Evolutionary conservation across 2,797 vertebrate genomes (phyloP), one percentile per base, ranked within the genome.

Genomic region (Gorsachius magnificus): DNA sequence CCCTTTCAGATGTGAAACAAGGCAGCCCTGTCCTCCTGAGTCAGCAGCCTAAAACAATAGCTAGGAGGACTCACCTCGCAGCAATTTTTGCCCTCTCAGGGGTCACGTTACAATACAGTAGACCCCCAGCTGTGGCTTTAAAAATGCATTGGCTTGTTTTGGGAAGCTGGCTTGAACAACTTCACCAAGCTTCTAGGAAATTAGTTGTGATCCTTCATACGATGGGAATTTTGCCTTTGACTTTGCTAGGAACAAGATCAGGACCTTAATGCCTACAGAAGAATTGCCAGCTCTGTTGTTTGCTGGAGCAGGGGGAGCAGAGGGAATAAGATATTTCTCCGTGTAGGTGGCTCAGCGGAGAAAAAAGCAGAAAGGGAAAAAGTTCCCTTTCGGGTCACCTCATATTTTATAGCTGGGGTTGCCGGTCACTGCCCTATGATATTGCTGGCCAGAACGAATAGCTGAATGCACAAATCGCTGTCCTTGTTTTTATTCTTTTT

Each of bases 41-140:
- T 91, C 83, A 95, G 89, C 94, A 96, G 93, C 87, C 89, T 88
- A 71, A 75, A 89, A 96, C 94, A 96, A 94, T 89, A 86, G 89
- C 90, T 60, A 36, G 78, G 76, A 95, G 82, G 81, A 78, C 92
- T 95, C 84, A 96, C 93, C 93, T 94, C n/a, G 0, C 10, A 91
- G 90, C 90, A 71, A 75, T 91, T 94, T 86, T 64, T 88, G 48
- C 79, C 54, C 82, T 95, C 87, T 91, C 79, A 50, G 70, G 95
- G 92, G 89, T 92, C 90, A 93, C 2, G 2, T 87, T 87, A 63
- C 92, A 91, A 86, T 58, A 85, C 65, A 91, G 72, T 51, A 83
- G 89, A 65, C 65, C 89, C 79, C 46, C 54, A 81, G n/a, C 69
- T 89, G 72, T 69, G 69, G 76, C 81, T 95, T 92, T 94, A 89